Conservation (phyloP, 2,797 vertebrate species). For the Iguana delicatissima region DNA sequence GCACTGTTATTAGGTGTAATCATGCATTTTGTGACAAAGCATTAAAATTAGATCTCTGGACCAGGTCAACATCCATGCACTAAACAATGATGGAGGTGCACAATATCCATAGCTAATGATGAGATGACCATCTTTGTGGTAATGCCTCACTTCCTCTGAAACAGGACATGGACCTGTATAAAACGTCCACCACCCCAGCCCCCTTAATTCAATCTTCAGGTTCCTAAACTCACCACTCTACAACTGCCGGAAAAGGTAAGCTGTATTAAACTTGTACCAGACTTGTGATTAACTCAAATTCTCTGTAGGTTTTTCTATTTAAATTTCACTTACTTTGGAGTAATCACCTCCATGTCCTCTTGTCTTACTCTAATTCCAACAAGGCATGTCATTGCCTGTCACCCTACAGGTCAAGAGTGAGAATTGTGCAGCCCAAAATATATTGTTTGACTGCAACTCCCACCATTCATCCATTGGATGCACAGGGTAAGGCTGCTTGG, state of each 20-base stretch:
- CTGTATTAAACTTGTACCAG: neutral
- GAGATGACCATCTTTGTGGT: neutral
- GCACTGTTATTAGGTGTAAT: neutral
- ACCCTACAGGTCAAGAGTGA: too few species aligned
- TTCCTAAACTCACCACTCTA: neutral
- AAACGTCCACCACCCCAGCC: neutral
- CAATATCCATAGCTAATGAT: neutral
- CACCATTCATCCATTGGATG: too few species aligned
- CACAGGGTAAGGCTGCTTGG: too few species aligned
- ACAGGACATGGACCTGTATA: neutral
- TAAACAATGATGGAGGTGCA: neutral
- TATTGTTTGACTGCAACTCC: too few species aligned
- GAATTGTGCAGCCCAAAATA: too few species aligned
- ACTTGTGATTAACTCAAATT: too few species aligned
- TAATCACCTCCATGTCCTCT: neutral
- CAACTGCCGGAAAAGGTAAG: neutral
- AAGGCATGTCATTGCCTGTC: too few species aligned
- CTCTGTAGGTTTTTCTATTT: neutral
- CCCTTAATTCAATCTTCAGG: neutral
- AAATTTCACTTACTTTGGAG: neutral
- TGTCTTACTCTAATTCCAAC: too few species aligned
- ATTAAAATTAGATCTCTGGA: neutral
- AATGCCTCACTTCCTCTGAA: neutral
- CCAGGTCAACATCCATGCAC: neutral
- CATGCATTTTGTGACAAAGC: neutral